Conservation (phyloP, 92 coral and sea anemone species). For the Heliopora coerulea region DNA sequence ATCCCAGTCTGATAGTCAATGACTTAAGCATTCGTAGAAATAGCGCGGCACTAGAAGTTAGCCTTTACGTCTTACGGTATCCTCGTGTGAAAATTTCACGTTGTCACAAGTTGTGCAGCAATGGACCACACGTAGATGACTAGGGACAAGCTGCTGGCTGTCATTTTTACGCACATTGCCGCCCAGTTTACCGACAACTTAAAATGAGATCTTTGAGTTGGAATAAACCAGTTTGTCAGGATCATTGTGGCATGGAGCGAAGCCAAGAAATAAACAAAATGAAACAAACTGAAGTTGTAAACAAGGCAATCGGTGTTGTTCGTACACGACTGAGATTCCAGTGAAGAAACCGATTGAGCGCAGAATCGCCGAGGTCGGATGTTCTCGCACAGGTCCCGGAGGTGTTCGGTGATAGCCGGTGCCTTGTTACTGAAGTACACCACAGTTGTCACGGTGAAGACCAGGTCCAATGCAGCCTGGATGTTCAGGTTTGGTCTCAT, state of each 20-base stretch:
- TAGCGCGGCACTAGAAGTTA: too few species aligned
- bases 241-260: constrained; percentile 84
- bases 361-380: constrained; percentile 25
- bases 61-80: too few species aligned
- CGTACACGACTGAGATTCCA: constrained; percentile 29
- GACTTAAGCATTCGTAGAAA: too few species aligned
- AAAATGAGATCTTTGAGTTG: constrained; percentile 75
- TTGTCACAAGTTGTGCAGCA: constrained; percentile 58
- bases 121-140: constrained; percentile 80
- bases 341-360: background rate
- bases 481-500: constrained; percentile 88
- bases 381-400: constrained; percentile 53
- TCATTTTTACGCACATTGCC: constrained; percentile 94
- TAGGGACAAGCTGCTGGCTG: constrained; percentile 77
- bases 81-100: too few species aligned
- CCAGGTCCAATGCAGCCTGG: constrained; percentile 82
- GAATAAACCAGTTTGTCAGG: constrained; percentile 95
- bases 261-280: constrained; percentile 80
- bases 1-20: too few species aligned
- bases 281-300: constrained; percentile 81
- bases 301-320: constrained; percentile 51
- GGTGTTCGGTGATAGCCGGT: constrained; percentile 55
- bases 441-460: constrained; percentile 56
- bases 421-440: constrained; percentile 74
- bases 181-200: constrained; percentile 94